Evolutionary conservation across 2,888 invertebrate species (phyloP), one percentile per base, ranked within the genome.

Genomic region (Orthosia gracilis): DNA sequence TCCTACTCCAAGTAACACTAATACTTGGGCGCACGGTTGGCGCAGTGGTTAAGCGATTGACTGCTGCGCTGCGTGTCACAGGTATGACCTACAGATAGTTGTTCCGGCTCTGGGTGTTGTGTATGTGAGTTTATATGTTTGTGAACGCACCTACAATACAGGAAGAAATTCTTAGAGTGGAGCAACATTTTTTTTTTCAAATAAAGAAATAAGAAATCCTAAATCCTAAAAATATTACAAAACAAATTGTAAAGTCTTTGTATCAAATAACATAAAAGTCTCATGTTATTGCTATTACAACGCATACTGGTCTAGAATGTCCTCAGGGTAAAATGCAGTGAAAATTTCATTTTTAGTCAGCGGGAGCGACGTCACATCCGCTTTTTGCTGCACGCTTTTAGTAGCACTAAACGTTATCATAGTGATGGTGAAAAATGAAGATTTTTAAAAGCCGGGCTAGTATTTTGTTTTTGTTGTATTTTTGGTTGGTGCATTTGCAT

Each of bases 371-470:
- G 54, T 65, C 55, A 54, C 54, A 31, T 78, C 49, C 65, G 52
- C 69, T 79, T 78, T 66, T 66, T 54, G 49, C 58, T 18, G 0
- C 26, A 49, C 18, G 73, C 78, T 73, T 73, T 73, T 73, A 78
- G 73, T 69, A 26, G 52, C 58, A 64, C 71, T 72, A 73, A 78
- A 57, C 62, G 65, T 54, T 47, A 47, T 62, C 50, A 23, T 66
- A 49, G 62, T 45, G 69, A 69, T 50, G 63, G 62, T 26, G 76
- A 59, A 59, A 67, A 54, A 18, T 40, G 58, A 59, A 64, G 23
- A 26, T 49, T 76, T 64, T 76, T 64, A 55, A 75, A 75, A 62
- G 55, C 21, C 26, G 15, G 17, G 7, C 9, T 15, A 17, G 18
- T 26, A 58, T 58, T 71, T 49, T 13, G 5, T 49, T 4, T 9